These are phyloP conservation scores for Pristionchus entomophagus DNA, from an alignment of 2,888 invertebrate genomes.

Conservation along the genomic window DNA sequence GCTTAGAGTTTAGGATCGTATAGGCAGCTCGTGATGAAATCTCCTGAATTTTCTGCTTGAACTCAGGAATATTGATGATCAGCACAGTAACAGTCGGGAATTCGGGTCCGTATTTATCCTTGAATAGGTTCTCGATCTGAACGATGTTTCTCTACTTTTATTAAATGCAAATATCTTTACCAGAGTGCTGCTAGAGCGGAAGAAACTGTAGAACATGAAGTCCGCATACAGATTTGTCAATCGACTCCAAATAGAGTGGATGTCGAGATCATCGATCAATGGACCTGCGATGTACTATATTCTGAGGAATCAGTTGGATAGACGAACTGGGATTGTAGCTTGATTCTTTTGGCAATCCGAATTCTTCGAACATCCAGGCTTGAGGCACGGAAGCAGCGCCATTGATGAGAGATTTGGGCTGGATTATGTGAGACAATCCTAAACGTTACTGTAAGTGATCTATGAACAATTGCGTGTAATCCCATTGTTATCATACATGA, in stretches of 20 bases:
- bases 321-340: constrained; percentile 1
- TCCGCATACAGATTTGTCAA: constrained; percentile 4
- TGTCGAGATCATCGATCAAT: neutral
- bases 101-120: neutral
- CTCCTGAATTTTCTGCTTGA: too few species aligned
- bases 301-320: neutral
- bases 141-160: neutral
- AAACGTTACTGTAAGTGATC: too few species aligned
- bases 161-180: neutral
- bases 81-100: neutral
- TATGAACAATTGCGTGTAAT: too few species aligned
- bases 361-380: neutral
- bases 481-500: too few species aligned
- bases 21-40: neutral
- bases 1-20: neutral
- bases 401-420: neutral
- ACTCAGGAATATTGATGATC: neutral
- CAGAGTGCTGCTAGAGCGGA: neutral
- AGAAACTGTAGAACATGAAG: neutral
- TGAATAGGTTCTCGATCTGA: neutral
- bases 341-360: neutral
- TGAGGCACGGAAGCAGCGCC: neutral
- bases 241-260: constrained; percentile 2
- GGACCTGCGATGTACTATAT: neutral
- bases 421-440: neutral